Percentiles rank a stretch among this genome's conserved stretches.
Conservation (phyloP, 2,797 vertebrate species). For the Bradypodion pumilum region DNA sequence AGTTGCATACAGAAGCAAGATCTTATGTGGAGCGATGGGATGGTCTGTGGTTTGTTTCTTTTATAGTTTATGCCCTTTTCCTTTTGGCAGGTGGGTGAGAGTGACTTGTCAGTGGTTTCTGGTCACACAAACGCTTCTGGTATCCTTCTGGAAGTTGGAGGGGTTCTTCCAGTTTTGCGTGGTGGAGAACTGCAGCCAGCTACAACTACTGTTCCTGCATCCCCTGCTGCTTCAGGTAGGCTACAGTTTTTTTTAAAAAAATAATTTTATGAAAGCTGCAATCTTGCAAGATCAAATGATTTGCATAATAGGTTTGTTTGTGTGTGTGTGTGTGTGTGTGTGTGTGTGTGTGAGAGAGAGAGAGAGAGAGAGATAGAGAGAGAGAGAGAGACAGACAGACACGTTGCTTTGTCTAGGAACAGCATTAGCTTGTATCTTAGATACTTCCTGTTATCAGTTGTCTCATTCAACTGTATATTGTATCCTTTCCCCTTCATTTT, state of each 20-base stretch:
- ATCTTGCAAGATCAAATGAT: conserved; percentile 42
- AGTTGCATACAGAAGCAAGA: neutral
- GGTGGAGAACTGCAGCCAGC: conserved; percentile 85
- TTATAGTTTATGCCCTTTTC: conserved; percentile 35
- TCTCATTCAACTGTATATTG: neutral
- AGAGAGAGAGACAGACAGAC: too few relatives aligned
- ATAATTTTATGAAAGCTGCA: conserved; percentile 17
- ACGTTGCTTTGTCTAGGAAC: neutral
- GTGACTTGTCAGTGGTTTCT: conserved; percentile 81
- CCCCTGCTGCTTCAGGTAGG: conserved; percentile 92
- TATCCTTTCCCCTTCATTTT: conserved; percentile 32
- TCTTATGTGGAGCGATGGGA: too few relatives aligned
- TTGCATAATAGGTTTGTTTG: conserved; percentile 37
- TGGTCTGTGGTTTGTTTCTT: neutral
- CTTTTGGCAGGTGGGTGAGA: conserved; percentile 86
- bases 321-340: too few relatives aligned
- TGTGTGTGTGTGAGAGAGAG: too few relatives aligned
- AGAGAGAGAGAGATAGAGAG: too few relatives aligned
- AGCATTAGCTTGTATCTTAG: neutral
- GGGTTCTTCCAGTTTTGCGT: conserved; percentile 83
- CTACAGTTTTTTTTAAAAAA: neutral
- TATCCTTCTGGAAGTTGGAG: conserved; percentile 83
- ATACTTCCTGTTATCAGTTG: neutral
- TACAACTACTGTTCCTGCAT: conserved; percentile 82
- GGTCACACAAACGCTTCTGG: conserved; percentile 80